Percentiles rank a stretch among this genome's conserved stretches.
Evolutionary conservation across 2,797 vertebrate genomes (phyloP).

Genomic region (Trichosurus vulpecula): DNA sequence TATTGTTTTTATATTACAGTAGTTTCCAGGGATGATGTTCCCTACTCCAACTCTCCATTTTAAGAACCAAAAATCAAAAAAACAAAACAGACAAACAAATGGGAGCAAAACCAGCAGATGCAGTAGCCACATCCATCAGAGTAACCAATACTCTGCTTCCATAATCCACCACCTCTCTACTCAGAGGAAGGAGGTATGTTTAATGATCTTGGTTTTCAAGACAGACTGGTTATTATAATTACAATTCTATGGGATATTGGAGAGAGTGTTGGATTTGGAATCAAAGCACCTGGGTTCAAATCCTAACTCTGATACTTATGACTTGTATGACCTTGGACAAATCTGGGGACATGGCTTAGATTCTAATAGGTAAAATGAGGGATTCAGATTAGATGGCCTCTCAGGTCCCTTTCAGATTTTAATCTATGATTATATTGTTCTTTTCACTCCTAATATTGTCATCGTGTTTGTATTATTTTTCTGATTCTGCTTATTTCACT

Average conservation of each 20-base stretch:
- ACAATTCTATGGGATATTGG: not conserved
- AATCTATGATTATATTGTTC: not conserved
- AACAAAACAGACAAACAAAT: not conserved
- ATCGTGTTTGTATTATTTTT: not conserved
- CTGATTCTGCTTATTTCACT: not conserved
- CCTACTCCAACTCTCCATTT: not conserved
- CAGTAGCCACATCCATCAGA: not conserved
- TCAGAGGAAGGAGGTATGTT: not conserved
- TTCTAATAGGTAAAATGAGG: not conserved
- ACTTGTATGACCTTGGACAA: not conserved
- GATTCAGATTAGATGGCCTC: not conserved
- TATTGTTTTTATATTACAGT: not conserved
- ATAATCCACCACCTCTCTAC: not conserved
- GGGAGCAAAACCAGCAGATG: not conserved
- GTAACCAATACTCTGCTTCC: not conserved
- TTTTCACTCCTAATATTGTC: not conserved
- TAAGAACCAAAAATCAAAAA: not conserved
- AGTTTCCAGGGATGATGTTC: not conserved
- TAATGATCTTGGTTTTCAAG: not conserved
- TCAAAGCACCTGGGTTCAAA: not conserved
- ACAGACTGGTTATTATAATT: not conserved
- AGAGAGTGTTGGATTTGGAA: not conserved
- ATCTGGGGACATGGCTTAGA: not conserved
- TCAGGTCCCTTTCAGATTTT: not conserved
- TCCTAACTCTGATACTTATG: not conserved